A percentile compares a stretch with the other conserved stretches of the same genome.
These are phyloP conservation scores for Watsonalla cultraria DNA, from an alignment of 2,888 invertebrate species.

Conservation along the genomic window DNA sequence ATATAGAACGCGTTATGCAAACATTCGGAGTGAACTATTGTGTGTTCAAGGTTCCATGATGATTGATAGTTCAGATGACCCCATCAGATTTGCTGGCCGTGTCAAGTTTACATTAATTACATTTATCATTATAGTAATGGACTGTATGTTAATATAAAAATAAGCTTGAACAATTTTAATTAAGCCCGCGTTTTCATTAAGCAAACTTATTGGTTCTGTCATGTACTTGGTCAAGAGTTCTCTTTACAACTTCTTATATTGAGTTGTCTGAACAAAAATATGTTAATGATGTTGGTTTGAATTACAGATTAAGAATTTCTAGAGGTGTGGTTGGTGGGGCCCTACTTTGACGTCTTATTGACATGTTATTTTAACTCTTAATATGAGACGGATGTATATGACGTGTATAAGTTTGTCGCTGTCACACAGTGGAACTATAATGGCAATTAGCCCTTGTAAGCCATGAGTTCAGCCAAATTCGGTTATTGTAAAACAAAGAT, in stretches of 20 bases:
- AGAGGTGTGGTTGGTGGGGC: too few relatives aligned
- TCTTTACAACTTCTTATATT: not conserved
- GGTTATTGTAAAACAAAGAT: too few relatives aligned
- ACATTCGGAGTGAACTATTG: constrained; percentile 28
- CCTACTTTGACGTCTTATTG: too few relatives aligned
- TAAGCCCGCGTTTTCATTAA: not conserved
- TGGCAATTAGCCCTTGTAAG: too few relatives aligned
- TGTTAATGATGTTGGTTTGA: too few relatives aligned
- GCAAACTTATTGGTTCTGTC: not conserved
- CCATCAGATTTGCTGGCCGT: constrained; percentile 47
- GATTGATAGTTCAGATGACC: constrained; percentile 64
- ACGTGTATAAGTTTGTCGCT: too few relatives aligned
- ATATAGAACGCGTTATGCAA: constrained; percentile 29
- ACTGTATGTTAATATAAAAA: constrained; percentile 7
- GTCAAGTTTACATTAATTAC: constrained; percentile 61
- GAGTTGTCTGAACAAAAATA: not conserved
- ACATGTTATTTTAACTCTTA: too few relatives aligned
- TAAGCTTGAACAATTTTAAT: constrained; percentile 11
- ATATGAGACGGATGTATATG: too few relatives aligned
- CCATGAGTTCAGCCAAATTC: too few relatives aligned
- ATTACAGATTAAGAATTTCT: too few relatives aligned
- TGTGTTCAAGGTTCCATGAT: constrained; percentile 39
- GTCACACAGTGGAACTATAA: too few relatives aligned
- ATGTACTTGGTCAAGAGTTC: too few relatives aligned
- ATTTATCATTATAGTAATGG: constrained; percentile 22